Evolutionary conservation across 2,797 vertebrate genomes (phyloP).

Genomic region (Sebastes diploproa): DNA sequence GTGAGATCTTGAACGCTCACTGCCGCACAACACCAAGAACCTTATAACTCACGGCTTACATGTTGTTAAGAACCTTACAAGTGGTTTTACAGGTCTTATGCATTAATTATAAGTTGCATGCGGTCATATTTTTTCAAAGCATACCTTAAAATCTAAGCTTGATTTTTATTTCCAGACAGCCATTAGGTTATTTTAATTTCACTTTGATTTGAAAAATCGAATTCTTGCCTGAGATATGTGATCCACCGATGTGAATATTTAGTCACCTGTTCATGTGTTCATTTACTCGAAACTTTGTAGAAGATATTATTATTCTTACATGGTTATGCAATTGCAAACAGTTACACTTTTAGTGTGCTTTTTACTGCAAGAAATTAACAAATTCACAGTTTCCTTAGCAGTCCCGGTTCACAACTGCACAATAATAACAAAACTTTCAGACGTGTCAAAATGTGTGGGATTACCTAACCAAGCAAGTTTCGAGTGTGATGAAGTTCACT

Average conservation of each 20-base stretch:
- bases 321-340: background rate
- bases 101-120: background rate
- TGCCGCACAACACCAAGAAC: background rate
- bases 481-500: constrained; percentile 19
- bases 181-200: background rate
- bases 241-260: background rate
- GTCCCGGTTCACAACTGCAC: constrained; percentile 20
- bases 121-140: background rate
- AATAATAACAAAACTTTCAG: constrained; percentile 31
- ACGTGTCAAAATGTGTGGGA: constrained; percentile 40
- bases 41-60: background rate
- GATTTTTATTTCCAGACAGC: background rate
- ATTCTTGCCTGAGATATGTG: background rate
- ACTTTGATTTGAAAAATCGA: background rate
- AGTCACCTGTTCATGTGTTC: background rate
- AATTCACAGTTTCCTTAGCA: constrained; percentile 17
- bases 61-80: background rate
- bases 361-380: background rate
- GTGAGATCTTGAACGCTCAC: background rate
- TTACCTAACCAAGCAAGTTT: constrained; percentile 39
- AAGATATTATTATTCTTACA: background rate
- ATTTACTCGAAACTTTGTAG: background rate
- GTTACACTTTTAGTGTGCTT: background rate
- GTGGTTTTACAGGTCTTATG: background rate
- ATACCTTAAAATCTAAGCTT: background rate